Evolutionary conservation across 2,888 invertebrate species (phyloP), one percentile per base, ranked within the genome.

Genomic region (Aethes cnicana): DNA sequence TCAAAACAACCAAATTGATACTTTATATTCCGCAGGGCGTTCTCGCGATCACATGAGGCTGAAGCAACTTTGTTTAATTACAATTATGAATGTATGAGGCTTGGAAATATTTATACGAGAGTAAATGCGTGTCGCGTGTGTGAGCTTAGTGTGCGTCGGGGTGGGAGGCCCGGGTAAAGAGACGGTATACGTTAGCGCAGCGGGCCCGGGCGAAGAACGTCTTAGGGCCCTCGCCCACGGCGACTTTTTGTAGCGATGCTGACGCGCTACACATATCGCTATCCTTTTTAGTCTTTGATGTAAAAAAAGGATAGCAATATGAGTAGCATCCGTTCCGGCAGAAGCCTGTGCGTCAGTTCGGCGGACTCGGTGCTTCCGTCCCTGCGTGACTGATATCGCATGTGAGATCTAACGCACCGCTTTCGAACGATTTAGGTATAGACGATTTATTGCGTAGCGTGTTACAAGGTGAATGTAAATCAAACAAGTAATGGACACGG

Each of bases 401-500:
- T 50, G 50, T 50, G 43, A 44, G 43, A 50, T 50, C 50, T 50
- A 49, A 44, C 50, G 50, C 50, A 36, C 43, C 36, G 49, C 50
- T 37, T 30, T 35, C 17, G 33, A 25, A 25, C 23, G 47, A 33
- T 41, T 42, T 20, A 21, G 26, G 43, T 43, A 50, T 50, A n/a
- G n/a, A n/a, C n/a, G 50, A 50, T 44, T 50, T 43, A 50, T 50
- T 30, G 50, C 43, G 26, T 50, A 23, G 36, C 49, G 49, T 44
- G 43, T 37, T 35, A 14, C 37, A 18, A 11, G 28, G 23, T 5
- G 17, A 44, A 50, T 50, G 50, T 44, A 44, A 50, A 50, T 50
- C 50, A 50, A 50, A 50, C 43, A 50, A 23, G 36, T 37, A 50
- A 50, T 50, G 36, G 43, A 23, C 33, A 32, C 28, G 23, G 36